These are phyloP conservation scores for Phania funesta DNA, from an alignment of 2,888 invertebrate genomes.

Conservation along the genomic window DNA sequence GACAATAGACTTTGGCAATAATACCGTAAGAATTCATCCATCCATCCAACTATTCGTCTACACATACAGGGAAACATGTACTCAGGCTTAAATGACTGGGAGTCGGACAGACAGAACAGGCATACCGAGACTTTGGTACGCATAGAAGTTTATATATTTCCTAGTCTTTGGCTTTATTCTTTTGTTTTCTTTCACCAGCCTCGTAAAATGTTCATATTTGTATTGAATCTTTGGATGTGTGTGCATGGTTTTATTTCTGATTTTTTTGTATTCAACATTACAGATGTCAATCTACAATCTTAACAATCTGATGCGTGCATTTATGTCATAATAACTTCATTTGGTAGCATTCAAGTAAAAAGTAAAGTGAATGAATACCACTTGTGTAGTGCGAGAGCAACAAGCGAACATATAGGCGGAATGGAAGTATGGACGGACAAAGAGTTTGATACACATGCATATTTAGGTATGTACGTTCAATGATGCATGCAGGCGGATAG, in stretches of 20 bases:
- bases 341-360: slow-evolving; percentile 70
- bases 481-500: slow-evolving; percentile 12
- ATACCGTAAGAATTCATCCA: slow-evolving; percentile 64
- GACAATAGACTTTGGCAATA: slow-evolving; percentile 65
- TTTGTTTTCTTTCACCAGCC: background rate
- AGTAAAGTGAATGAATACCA: slow-evolving; percentile 64
- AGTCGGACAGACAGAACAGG: slow-evolving; percentile 66
- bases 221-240: slow-evolving; percentile 46
- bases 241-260: background rate
- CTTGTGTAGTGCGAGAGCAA: slow-evolving; percentile 21
- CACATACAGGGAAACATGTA: background rate
- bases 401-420: background rate
- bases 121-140: slow-evolving; percentile 61
- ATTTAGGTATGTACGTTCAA: too few species aligned
- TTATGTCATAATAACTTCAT: slow-evolving; percentile 79
- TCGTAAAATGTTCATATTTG: slow-evolving; percentile 51
- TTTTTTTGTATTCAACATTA: slow-evolving; percentile 52
- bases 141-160: slow-evolving; percentile 49
- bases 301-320: slow-evolving; percentile 76
- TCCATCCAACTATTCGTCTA: slow-evolving; percentile 5
- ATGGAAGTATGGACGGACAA: slow-evolving; percentile 10
- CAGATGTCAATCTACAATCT: slow-evolving; percentile 68
- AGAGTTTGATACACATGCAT: background rate
- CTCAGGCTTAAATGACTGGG: background rate
- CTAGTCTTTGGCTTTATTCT: slow-evolving; percentile 21